These are phyloP conservation scores for Ectropis crepuscularia DNA, from an alignment of 2,888 invertebrate species.

Conservation along the genomic window DNA sequence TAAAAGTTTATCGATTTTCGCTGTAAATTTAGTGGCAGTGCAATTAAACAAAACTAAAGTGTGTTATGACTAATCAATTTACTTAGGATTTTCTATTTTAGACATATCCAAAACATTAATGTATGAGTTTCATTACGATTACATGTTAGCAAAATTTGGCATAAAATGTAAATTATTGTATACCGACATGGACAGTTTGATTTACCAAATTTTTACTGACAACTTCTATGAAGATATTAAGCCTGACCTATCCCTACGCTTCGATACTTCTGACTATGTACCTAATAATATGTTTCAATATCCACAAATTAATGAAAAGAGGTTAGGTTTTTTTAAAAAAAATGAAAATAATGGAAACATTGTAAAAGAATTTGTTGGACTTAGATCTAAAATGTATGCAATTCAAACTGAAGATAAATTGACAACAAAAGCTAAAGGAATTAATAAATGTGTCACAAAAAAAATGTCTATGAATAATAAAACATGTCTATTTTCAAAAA, in stretches of 20 bases:
- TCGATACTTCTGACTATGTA: too few species aligned
- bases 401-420: constrained; percentile 18
- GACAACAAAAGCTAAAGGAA: not conserved
- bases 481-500: too few species aligned
- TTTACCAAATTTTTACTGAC: too few species aligned
- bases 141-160: constrained; percentile 7
- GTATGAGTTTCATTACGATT: too few species aligned
- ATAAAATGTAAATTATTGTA: constrained; percentile 15
- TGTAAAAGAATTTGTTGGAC: too few species aligned
- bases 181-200: constrained; percentile 23
- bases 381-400: too few species aligned
- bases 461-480: not conserved
- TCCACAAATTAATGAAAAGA: constrained; percentile 34
- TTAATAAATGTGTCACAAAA: too few species aligned
- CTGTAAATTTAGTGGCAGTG: constrained; percentile 18
- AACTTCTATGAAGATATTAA: constrained; percentile 10
- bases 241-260: not conserved
- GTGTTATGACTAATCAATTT: too few species aligned
- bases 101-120: too few species aligned
- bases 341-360: too few species aligned
- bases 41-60: constrained; percentile 23
- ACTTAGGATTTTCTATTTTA: too few species aligned
- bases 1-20: constrained; percentile 10
- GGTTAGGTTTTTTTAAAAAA: too few species aligned
- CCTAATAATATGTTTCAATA: constrained; percentile 8